Evolutionary conservation across 1,140 invertebrate genomes (phyloP).

Genomic region (Nixonia krombeini): DNA sequence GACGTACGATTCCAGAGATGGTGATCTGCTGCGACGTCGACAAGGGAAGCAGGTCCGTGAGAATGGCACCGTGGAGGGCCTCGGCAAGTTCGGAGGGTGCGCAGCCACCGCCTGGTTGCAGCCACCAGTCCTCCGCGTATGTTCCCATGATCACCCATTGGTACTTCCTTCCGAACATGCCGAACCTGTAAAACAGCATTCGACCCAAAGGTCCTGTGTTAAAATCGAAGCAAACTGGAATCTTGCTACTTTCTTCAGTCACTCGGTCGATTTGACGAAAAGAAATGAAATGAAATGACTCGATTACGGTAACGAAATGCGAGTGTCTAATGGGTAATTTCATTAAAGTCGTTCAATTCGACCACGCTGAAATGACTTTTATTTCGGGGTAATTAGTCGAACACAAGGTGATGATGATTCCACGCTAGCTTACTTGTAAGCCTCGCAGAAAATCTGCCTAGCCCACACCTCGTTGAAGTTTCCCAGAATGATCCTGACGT

Average conservation of each 20-base stretch:
- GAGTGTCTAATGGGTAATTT: too few relatives aligned
- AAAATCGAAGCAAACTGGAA: too few relatives aligned
- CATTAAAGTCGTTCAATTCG: too few relatives aligned
- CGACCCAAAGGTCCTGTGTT: too few relatives aligned
- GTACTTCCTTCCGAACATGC: constrained; percentile 92
- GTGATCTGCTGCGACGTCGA: constrained; percentile 84
- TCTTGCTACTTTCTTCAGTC: too few relatives aligned
- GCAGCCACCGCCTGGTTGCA: constrained; percentile 76
- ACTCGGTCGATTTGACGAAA: too few relatives aligned
- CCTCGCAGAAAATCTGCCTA: constrained; percentile 93
- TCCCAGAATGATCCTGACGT: constrained; percentile 95
- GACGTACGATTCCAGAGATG: constrained; percentile 91
- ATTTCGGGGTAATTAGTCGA: too few relatives aligned
- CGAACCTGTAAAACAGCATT: constrained; percentile 73
- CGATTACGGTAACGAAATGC: too few relatives aligned
- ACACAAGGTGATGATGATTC: too few relatives aligned
- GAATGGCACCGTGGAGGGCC: constrained; percentile 91
- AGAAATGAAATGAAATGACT: too few relatives aligned
- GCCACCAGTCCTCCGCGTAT: constrained; percentile 87
- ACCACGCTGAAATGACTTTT: too few relatives aligned
- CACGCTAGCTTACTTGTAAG: constrained; percentile 76
- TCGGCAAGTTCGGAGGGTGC: constrained; percentile 81
- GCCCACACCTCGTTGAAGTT: constrained; percentile 98
- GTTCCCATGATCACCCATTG: constrained; percentile 97
- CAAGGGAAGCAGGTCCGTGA: constrained; percentile 86